Base-by-base conservation (phyloP, 1,140 invertebrate species). In the Plodia interpunctella region DNA sequence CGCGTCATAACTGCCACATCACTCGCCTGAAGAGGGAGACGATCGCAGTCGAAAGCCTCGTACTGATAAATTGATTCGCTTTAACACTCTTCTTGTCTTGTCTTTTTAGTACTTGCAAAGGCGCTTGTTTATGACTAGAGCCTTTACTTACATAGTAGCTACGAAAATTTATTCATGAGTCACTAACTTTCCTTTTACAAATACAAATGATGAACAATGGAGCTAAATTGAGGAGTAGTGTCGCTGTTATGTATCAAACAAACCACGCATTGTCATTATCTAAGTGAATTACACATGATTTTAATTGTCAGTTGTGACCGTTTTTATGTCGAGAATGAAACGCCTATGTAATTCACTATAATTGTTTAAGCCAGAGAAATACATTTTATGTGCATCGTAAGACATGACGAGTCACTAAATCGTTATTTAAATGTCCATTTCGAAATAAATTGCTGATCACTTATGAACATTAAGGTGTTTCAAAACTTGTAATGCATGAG, bases 1-100 rank as follows among this genome's bases (percentile, higher is more conserved):
- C 70, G 62, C 70, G 83, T 87, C 86, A 88, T 88, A 88, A 86
- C 83, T 86, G 86, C 80, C 82, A 81, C 72, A 44, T 17, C 38
- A 44, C 38, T 15, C 32, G 38, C 38, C 58, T 65, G 60, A 51
- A 44, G 6, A 59, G 65, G 68, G 73, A 61, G 65, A 72, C 66
- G 60, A 21, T 55, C 53, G 32, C 9, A 62, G 51, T 28, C 49
- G 63, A 70, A 73, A 68, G 63, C 62, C 66, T 70, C 70, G 62
- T 66, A 17, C 62, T 70, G 63, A 74, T 67, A 76, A 86, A 83
- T 81, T 78, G 76, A 76, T 75, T 78, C 73, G 63, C 76, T 80
- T 82, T 78, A 78, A 73, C 69, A 68, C 54, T 63, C 60, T 54
- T 50, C 56, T 17, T 52, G n/a, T 13, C 54, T 44, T 30, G 19